Base-by-base conservation (phyloP, 1,140 invertebrate genomes). In the Vanessa atalanta region DNA sequence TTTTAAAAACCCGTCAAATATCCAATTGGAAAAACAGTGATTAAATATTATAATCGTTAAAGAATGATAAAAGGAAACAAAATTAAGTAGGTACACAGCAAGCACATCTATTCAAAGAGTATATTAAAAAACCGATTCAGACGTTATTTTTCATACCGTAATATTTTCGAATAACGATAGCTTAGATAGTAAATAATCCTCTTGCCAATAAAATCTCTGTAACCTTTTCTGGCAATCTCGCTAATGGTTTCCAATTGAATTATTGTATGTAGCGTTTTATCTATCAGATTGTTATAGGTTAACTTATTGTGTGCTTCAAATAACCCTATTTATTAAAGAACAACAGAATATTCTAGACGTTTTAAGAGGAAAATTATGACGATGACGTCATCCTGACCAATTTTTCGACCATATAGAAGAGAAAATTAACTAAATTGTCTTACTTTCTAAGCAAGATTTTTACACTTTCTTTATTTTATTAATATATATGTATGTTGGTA, bases 221-320 rank as follows among this genome's bases (percentile, higher is more conserved):
- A 61, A 61, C 57, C 20, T 61, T 70, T 61, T 48, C 68, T 61
- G 13, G 68, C 57, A 70, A 70, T 70, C 55, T 61, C 57, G 37
- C 37, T 50, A 70, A 70, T 70, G 68, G 68, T 43, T 61, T 47
- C 50, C 43, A 61, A 70, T 70, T 70, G 68, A 70, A 60, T 70
- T 70, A 70, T 61, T 47, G 68, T 47, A 43, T 48, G 65, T 66
- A 47, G 66, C 66, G 37, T 50, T 61, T 31, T 61, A 70, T 70
- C 55, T 55, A 31, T 26, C 16, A 23, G 5, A 43, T 48, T 26
- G 16, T 70, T 48, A 70, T 61, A 57, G 26, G 16, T 57, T 26
- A 13, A 55, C 51, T 55, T n/a, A 60, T 60, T 60, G 26, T 60
- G 26, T 26, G 20, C 5, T 55, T 14, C 14, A 60, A 31, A n/a